Conservation (phyloP, 2,797 vertebrate genomes). For the Serranus cabrilla region DNA sequence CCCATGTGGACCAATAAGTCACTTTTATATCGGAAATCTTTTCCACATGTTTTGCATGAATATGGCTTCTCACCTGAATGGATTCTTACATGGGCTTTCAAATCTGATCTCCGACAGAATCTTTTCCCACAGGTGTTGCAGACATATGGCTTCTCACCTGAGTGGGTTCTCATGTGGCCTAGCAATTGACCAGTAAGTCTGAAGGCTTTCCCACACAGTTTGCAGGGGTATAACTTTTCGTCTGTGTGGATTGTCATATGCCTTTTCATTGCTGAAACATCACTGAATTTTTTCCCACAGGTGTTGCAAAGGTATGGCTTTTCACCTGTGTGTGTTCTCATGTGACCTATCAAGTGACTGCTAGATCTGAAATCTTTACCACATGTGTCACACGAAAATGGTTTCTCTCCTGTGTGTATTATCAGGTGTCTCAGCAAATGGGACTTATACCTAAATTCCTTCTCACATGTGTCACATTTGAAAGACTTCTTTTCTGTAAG, state of each 20-base stretch:
- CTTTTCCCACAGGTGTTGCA: constrained; percentile 17
- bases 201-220: not conserved
- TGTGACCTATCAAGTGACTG: too few relatives aligned
- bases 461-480: constrained; percentile 11
- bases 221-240: too few relatives aligned
- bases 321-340: too few relatives aligned
- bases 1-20: constrained; percentile 1
- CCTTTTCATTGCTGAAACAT: too few relatives aligned
- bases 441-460: not conserved
- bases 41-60: not conserved
- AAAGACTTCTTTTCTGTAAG: not conserved
- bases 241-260: too few relatives aligned
- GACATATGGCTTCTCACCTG: not conserved
- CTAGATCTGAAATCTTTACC: too few relatives aligned
- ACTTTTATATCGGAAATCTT: not conserved
- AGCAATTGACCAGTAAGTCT: too few relatives aligned
- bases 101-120: not conserved
- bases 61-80: constrained; percentile 13
- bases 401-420: too few relatives aligned
- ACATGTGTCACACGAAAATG: too few relatives aligned
- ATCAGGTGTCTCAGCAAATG: constrained; percentile 1
- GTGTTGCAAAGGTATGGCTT: too few relatives aligned
- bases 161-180: not conserved
- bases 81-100: not conserved
- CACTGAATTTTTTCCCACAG: too few relatives aligned